phyloP scores from a whole-genome alignment of 2,888 invertebrate species.

The Fragum fragum region DNA sequence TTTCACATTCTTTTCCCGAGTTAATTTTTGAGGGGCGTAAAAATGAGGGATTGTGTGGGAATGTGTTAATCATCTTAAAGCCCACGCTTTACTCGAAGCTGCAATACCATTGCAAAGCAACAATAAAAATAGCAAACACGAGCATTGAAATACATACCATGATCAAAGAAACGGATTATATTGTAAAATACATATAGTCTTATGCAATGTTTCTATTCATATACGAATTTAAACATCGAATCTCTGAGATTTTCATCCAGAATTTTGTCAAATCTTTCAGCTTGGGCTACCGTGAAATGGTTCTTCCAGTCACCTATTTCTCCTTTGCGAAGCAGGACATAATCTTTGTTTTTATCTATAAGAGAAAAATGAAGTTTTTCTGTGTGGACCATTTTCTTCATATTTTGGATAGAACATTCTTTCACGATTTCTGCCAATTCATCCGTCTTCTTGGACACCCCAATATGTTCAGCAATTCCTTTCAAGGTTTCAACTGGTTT shows the following conservation, averaged over 20 bases:
- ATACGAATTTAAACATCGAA: background rate
- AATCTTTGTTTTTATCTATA: background rate
- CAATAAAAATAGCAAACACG: too few species aligned
- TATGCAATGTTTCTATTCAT: too few species aligned
- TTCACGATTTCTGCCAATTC: background rate
- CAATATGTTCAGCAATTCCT: background rate
- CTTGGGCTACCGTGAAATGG: constrained; percentile 13
- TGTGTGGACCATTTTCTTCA: background rate
- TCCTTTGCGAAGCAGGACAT: background rate
- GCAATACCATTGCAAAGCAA: too few species aligned
- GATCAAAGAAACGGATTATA: too few species aligned
- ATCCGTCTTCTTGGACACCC: background rate
- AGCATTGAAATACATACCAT: too few species aligned
- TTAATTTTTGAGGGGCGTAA: too few species aligned
- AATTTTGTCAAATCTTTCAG: constrained; percentile 5
- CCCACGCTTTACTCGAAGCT: too few species aligned
- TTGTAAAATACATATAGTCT: too few species aligned
- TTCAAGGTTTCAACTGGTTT: constrained; percentile 11
- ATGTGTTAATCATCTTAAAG: too few species aligned
- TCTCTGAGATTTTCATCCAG: background rate
- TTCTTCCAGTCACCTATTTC: constrained; percentile 20
- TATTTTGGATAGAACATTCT: background rate
- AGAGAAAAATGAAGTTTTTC: background rate
- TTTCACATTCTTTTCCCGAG: too few species aligned
- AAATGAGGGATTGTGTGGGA: too few species aligned